Evolutionary conservation across 2,888 invertebrate species (phyloP).

Genomic region (Caradrina clavipalpis): DNA sequence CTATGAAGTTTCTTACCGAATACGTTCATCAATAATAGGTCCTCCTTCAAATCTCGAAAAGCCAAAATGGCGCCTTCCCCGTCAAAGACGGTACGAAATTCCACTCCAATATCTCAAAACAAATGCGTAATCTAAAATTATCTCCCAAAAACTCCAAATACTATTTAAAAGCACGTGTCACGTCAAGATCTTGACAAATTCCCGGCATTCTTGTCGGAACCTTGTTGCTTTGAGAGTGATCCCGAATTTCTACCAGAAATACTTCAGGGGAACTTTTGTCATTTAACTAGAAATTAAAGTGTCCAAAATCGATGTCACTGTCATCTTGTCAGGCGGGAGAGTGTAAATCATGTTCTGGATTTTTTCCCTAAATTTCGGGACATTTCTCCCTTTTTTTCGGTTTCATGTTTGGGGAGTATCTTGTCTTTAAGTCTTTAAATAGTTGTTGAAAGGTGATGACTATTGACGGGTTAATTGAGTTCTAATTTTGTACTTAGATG

Average conservation of each 20-base stretch:
- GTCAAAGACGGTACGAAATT: neutral
- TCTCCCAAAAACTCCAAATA: slow-evolving; percentile 30
- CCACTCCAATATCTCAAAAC: slow-evolving; percentile 15
- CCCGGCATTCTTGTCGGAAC: slow-evolving; percentile 70
- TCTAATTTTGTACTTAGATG: slow-evolving; percentile 71
- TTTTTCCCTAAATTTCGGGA: slow-evolving; percentile 70
- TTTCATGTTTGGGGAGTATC: slow-evolving; percentile 18
- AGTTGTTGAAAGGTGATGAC: slow-evolving; percentile 66
- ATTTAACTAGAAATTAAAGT: slow-evolving; percentile 90
- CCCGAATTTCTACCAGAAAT: slow-evolving; percentile 77
- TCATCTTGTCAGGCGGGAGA: slow-evolving; percentile 74
- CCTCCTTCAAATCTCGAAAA: neutral
- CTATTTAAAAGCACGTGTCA: slow-evolving; percentile 72
- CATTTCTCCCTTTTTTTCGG: slow-evolving; percentile 57
- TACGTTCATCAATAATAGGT: neutral
- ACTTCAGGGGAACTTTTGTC: slow-evolving; percentile 77
- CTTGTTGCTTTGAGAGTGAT: slow-evolving; percentile 65
- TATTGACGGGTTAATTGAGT: slow-evolving; percentile 77
- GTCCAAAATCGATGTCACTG: slow-evolving; percentile 87
- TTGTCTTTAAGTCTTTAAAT: slow-evolving; percentile 57
- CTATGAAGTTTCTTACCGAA: no score
- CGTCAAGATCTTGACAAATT: slow-evolving; percentile 74
- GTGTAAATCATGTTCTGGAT: slow-evolving; percentile 79
- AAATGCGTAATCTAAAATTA: slow-evolving; percentile 40
- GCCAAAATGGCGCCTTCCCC: neutral